phyloP scores from a whole-genome alignment of 2,797 vertebrate genomes.

The Centropyge bicolor region DNA sequence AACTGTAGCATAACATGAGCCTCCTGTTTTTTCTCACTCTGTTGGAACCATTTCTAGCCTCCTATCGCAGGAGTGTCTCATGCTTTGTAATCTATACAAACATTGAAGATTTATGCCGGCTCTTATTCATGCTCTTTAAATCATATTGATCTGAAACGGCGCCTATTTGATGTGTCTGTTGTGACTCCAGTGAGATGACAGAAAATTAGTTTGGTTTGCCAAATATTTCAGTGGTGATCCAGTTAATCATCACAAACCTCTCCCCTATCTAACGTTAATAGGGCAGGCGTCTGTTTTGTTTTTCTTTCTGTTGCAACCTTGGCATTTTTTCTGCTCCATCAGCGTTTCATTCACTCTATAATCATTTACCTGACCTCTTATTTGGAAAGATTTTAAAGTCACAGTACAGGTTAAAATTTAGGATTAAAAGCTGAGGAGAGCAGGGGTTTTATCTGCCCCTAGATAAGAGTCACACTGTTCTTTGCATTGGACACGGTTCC shows the following conservation, averaged over 20 bases:
- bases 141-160: conserved; percentile 40
- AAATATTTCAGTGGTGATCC: conserved; percentile 40
- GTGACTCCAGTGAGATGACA: conserved; percentile 29
- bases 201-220: conserved; percentile 27
- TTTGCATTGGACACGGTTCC: not conserved
- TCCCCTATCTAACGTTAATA: not conserved
- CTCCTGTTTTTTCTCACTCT: conserved; percentile 57
- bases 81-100: conserved; percentile 44
- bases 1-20: conserved; percentile 63
- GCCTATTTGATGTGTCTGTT: conserved; percentile 31
- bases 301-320: conserved; percentile 4
- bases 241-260: conserved; percentile 19
- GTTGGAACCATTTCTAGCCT: conserved; percentile 39
- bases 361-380: not conserved
- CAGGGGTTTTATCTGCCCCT: not conserved
- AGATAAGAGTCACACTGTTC: not conserved
- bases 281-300: not conserved
- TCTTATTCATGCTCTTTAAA: conserved; percentile 38
- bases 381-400: not conserved
- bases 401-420: no score
- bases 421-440: not conserved
- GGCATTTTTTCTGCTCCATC: not conserved
- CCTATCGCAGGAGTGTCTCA: conserved; percentile 23
- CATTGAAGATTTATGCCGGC: conserved; percentile 26
- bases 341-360: not conserved